Evolutionary conservation across 2,888 invertebrate species (phyloP).

Genomic region (Phania funesta): DNA sequence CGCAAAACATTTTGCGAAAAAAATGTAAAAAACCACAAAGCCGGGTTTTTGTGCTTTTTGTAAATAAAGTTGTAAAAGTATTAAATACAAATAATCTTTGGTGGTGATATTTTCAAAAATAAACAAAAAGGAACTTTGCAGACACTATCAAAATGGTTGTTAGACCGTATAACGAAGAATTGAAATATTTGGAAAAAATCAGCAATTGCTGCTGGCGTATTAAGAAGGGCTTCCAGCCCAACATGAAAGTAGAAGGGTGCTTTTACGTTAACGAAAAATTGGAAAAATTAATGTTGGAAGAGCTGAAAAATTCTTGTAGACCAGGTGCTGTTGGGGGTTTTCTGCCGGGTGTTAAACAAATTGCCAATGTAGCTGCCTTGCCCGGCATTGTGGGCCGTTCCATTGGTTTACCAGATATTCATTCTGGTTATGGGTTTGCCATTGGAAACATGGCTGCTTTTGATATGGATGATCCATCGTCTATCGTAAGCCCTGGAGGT

Average conservation of each 20-base stretch:
- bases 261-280: constrained; percentile 87
- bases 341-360: constrained; percentile 98
- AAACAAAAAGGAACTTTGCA: background rate
- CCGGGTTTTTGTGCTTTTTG: too few relatives aligned
- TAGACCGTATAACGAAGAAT: constrained; percentile 94
- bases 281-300: constrained; percentile 98
- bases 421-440: constrained; percentile 99
- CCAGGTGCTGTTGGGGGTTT: constrained; percentile 97
- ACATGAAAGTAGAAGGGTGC: constrained; percentile 99
- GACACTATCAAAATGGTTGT: constrained; percentile 87
- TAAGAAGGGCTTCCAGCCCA: constrained; percentile 99
- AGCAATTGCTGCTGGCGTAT: constrained; percentile 93
- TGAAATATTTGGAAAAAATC: constrained; percentile 94
- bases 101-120: too few relatives aligned
- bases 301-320: constrained; percentile 93
- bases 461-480: constrained; percentile 93
- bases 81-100: too few relatives aligned
- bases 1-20: too few relatives aligned
- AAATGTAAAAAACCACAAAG: too few relatives aligned
- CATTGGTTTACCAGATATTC: constrained; percentile 97
- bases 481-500: constrained; percentile 94
- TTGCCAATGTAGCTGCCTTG: constrained; percentile 98
- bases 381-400: constrained; percentile 98
- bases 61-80: too few relatives aligned
- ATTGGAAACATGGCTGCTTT: constrained; percentile 99